A percentile compares a stretch with the other conserved stretches of the same genome.
Evolutionary conservation across 92 coral and sea anemone species (phyloP).

Genomic region (Parazoanthus atlanticus): DNA sequence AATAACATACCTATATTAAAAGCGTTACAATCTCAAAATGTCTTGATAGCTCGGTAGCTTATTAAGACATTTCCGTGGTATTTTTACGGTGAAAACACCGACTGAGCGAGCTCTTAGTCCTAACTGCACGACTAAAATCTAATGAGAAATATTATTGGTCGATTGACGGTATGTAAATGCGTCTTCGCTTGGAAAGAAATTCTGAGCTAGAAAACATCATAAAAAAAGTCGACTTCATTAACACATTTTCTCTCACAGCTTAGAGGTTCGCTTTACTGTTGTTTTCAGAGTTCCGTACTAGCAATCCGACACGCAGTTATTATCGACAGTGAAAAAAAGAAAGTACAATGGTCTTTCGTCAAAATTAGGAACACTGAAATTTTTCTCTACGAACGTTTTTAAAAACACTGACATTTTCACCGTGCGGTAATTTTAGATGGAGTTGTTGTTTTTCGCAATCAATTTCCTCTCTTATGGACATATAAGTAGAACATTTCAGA

Average conservation of each 20-base stretch:
- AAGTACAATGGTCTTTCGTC: background rate
- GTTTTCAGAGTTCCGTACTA: background rate
- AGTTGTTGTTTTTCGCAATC: background rate
- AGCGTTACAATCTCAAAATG: conserved; percentile 10
- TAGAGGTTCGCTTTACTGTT: background rate
- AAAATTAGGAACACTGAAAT: background rate
- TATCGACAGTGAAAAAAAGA: background rate
- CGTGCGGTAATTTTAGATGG: background rate
- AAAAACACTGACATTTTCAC: background rate
- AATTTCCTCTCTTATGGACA: background rate
- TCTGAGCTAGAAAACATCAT: conserved; percentile 6
- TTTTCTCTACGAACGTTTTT: too few relatives aligned
- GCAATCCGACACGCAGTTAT: background rate
- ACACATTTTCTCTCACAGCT: conserved; percentile 13
- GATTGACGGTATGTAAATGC: background rate
- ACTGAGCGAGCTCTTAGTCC: background rate
- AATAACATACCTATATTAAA: conserved; percentile 20
- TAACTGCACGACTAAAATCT: conserved; percentile 10
- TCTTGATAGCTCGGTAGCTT: conserved; percentile 2
- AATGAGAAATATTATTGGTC: background rate
- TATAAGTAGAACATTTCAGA: background rate
- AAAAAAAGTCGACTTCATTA: background rate
- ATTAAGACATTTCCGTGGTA: conserved; percentile 30
- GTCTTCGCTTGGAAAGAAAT: background rate
- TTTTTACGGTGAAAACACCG: background rate